Evolutionary conservation across 2,113 vertebrate species (phyloP), one percentile per base, ranked within the genome.

Genomic region (Blennius ocellaris): DNA sequence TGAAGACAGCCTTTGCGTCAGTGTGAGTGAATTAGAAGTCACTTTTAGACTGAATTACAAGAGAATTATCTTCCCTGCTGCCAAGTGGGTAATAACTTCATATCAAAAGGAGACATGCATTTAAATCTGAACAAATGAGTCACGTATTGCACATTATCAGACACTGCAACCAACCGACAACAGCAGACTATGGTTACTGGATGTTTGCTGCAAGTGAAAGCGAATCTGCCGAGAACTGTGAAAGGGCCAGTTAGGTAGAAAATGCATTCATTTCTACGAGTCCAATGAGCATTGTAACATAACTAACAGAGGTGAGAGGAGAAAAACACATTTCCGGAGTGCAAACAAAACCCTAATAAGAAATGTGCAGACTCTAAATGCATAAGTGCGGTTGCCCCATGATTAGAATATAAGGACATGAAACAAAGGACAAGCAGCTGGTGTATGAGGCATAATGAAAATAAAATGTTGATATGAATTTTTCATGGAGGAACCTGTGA

Each of bases 401-500:
- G 76, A 87, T 88, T 81, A 78, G 67, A 86, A 69, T 85, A 82
- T 58, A 62, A 88, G 71, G 81, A 87, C 69, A 60, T 56, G 79
- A 84, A 89, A 87, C 69, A 86, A 77, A 90, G 81, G 82, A 87
- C 83, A 73, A 77, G 83, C 80, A 74, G 83, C 76, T 65, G 79
- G 75, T 43, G 56, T 48, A 61, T 55, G 70, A 73, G 54, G 75
- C 84, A 21, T 90, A 89, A 89, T 89, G 80, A 90, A 90, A 89
- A 88, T 87, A 87, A 87, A 83, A 81, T 78, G 80, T 85, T 84
- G 70, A 87, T 70, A 90, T 92, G 69, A 90, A 93, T 92, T 78
- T 91, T 92, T 92, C 87, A 92, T 90, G 80, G 60, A 62, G 78
- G 77, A 80, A 85, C 82, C 89, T 85, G 87, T 73, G 85, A 92